These are phyloP conservation scores for Heliothis virescens DNA, from an alignment of 1,140 invertebrate species.

Conservation along the genomic window DNA sequence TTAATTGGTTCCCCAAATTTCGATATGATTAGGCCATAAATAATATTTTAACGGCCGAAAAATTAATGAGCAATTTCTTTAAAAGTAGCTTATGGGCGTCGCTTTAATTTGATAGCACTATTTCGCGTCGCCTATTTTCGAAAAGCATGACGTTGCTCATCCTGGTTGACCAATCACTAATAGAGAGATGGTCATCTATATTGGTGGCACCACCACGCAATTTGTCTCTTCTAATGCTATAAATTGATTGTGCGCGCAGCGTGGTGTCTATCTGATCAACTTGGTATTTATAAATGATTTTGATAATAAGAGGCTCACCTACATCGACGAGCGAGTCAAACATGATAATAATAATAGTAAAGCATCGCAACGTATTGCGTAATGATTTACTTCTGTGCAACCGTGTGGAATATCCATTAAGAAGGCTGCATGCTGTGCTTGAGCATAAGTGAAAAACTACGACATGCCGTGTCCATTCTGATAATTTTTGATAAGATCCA, in stretches of 20 bases:
- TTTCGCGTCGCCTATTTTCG: neutral
- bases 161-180: slow-evolving; percentile 6
- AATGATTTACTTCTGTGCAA: slow-evolving; percentile 41
- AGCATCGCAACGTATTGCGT: slow-evolving; percentile 22
- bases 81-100: slow-evolving; percentile 24
- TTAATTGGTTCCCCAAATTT: slow-evolving; percentile 27
- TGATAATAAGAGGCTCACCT: slow-evolving; percentile 49
- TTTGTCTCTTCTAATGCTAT: slow-evolving; percentile 74
- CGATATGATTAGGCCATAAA: slow-evolving; percentile 14
- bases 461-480: too few species aligned
- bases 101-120: slow-evolving; percentile 11
- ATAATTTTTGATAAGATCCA: too few species aligned
- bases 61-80: slow-evolving; percentile 41
- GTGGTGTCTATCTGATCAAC: slow-evolving; percentile 64
- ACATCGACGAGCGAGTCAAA: slow-evolving; percentile 42
- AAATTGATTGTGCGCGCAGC: slow-evolving; percentile 78
- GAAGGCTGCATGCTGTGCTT: slow-evolving; percentile 4
- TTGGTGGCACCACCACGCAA: slow-evolving; percentile 65
- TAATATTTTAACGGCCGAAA: slow-evolving; percentile 23
- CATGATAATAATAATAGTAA: slow-evolving; percentile 46
- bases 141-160: slow-evolving; percentile 9
- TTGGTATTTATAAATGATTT: slow-evolving; percentile 66
- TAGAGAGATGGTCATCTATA: slow-evolving; percentile 37
- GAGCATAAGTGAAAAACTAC: neutral
- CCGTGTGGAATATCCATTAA: slow-evolving; percentile 31